Conservation (phyloP, 30 jellyfish, hydroid and myxozoan genomes). For the Pseudorhiza aurosa region DNA sequence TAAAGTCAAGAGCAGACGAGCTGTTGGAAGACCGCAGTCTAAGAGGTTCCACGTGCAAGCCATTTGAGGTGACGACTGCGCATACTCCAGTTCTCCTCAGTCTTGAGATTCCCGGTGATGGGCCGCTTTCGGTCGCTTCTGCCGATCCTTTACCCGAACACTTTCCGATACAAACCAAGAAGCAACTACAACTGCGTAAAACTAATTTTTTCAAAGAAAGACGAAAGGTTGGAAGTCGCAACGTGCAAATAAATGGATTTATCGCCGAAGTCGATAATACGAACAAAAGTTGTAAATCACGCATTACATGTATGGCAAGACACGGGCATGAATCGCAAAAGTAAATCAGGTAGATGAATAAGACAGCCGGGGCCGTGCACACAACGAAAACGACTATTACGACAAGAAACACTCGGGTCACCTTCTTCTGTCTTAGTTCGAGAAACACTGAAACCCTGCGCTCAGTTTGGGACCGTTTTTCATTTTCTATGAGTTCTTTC, state of each 20-base stretch:
- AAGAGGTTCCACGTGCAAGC: background rate
- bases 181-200: background rate
- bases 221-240: slow-evolving; percentile 74
- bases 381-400: slow-evolving; percentile 47
- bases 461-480: slow-evolving; percentile 18
- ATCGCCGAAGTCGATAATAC: slow-evolving; percentile 58
- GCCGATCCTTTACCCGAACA: slow-evolving; percentile 4
- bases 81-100: slow-evolving; percentile 21
- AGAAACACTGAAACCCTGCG: slow-evolving; percentile 49
- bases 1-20: slow-evolving; percentile 6
- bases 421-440: slow-evolving; percentile 55
- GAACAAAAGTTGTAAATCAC: slow-evolving; percentile 53
- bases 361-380: slow-evolving; percentile 72
- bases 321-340: slow-evolving; percentile 62
- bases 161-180: background rate
- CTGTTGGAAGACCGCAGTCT: slow-evolving; percentile 15
- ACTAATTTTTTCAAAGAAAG: background rate
- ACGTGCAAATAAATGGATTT: slow-evolving; percentile 73
- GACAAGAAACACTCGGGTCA: slow-evolving; percentile 52
- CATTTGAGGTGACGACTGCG: slow-evolving; percentile 32
- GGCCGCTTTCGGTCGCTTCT: slow-evolving; percentile 19
- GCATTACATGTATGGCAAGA: slow-evolving; percentile 33
- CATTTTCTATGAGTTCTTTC: slow-evolving; percentile 19
- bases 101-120: slow-evolving; percentile 12
- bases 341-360: slow-evolving; percentile 44